Conservation (phyloP, 2,888 invertebrate species). For the Synergus laeviventris region DNA sequence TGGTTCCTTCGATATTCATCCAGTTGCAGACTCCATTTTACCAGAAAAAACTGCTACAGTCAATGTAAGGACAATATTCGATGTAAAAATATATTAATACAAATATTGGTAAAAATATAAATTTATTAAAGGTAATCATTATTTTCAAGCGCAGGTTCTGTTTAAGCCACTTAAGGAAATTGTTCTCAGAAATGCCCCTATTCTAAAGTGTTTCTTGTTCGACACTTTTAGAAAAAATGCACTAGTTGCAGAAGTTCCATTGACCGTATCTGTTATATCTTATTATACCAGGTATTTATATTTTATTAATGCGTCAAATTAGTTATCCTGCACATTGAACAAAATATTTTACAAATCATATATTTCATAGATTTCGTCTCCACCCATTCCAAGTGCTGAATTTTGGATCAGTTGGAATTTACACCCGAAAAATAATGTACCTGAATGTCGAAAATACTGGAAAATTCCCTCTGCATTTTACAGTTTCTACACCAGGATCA, state of each 20-base stretch:
- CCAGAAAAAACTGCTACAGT: constrained; percentile 56
- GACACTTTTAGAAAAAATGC: constrained; percentile 57
- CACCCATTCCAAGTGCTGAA: constrained; percentile 79
- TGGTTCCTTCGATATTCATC: constrained; percentile 59
- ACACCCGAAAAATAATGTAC: constrained; percentile 77
- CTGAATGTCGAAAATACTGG: constrained; percentile 81
- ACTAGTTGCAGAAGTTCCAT: constrained; percentile 64
- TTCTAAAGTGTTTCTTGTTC: constrained; percentile 63
- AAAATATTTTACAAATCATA: not conserved
- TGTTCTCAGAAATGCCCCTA: constrained; percentile 54
- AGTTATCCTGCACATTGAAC: not conserved
- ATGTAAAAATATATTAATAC: not conserved
- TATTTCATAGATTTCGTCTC: constrained; percentile 77
- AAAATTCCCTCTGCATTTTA: constrained; percentile 78
- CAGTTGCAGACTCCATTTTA: constrained; percentile 59
- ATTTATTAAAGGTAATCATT: not conserved
- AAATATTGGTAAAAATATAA: not conserved
- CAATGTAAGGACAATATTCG: constrained; percentile 51
- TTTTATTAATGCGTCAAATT: not conserved
- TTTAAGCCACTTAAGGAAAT: constrained; percentile 61
- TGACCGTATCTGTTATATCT: constrained; percentile 62
- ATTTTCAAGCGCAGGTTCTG: constrained; percentile 51
- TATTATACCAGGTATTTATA: constrained; percentile 54
- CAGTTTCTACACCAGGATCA: constrained; percentile 52
- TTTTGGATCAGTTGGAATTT: constrained; percentile 80